Percentiles rank a stretch among this genome's conserved stretches.
These are phyloP conservation scores for Muraenolepis orangiensis DNA, from an alignment of 2,797 vertebrate species.

Conservation along the genomic window DNA sequence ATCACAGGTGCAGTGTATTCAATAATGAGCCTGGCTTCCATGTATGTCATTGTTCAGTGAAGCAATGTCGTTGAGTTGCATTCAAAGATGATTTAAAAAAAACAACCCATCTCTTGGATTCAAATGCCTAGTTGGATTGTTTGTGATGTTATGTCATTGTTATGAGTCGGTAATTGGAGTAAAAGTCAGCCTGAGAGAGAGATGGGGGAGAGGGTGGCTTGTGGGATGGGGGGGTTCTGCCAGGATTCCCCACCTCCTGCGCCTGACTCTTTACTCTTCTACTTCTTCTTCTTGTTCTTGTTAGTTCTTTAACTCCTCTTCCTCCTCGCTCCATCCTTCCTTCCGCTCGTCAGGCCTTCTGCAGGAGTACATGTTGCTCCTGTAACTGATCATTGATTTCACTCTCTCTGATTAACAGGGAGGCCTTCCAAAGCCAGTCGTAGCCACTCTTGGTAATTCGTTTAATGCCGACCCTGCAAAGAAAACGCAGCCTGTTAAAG, in stretches of 20 bases:
- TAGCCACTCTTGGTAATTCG: slow-evolving; percentile 55
- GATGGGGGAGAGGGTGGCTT: too few relatives aligned
- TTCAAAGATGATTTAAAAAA: background rate
- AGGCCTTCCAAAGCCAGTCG: slow-evolving; percentile 40
- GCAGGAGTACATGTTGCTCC: background rate
- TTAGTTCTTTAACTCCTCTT: background rate
- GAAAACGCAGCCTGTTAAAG: slow-evolving; percentile 17
- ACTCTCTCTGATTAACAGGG: slow-evolving; percentile 66
- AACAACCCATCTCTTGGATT: too few relatives aligned
- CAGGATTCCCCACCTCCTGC: background rate
- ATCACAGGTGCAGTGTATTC: slow-evolving; percentile 54
- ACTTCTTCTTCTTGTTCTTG: background rate
- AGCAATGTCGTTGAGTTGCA: background rate
- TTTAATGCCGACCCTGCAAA: slow-evolving; percentile 43
- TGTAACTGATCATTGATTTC: slow-evolving; percentile 54
- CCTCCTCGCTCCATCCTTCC: background rate
- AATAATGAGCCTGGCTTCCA: slow-evolving; percentile 8
- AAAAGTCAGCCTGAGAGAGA: background rate
- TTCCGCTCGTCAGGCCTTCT: background rate
- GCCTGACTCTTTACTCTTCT: background rate
- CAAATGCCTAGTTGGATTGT: background rate
- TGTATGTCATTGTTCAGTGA: slow-evolving; percentile 4
- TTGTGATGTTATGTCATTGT: too few relatives aligned
- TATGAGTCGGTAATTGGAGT: background rate
- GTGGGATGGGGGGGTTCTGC: too few relatives aligned